These are phyloP conservation scores for Scaptomyza pallida DNA, from an alignment of 1,140 invertebrate species.

Conservation along the genomic window DNA sequence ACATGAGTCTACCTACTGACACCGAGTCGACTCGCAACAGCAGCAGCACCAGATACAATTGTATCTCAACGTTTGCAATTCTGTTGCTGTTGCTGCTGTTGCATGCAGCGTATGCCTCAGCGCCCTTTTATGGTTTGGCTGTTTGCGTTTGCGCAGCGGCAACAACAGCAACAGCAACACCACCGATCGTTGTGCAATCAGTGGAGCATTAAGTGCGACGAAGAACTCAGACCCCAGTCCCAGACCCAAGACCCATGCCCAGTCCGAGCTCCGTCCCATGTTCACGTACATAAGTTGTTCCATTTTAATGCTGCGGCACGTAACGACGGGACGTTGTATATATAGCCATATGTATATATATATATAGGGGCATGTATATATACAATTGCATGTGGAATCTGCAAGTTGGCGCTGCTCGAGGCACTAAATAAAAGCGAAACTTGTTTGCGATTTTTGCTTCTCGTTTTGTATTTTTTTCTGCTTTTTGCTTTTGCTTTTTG, in stretches of 20 bases:
- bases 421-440: slow-evolving; percentile 82
- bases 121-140: slow-evolving; percentile 43
- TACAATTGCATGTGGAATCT: slow-evolving; percentile 58
- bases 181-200: slow-evolving; percentile 77
- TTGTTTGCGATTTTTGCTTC: slow-evolving; percentile 66
- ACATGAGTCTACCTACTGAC: slow-evolving; percentile 51
- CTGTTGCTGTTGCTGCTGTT: slow-evolving; percentile 5
- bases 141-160: slow-evolving; percentile 52
- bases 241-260: background rate
- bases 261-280: background rate
- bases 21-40: slow-evolving; percentile 39
- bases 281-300: slow-evolving; percentile 57
- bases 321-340: slow-evolving; percentile 50
- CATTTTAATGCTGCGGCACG: slow-evolving; percentile 80
- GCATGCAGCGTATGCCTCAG: slow-evolving; percentile 4
- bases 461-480: slow-evolving; percentile 38
- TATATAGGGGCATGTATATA: slow-evolving; percentile 40
- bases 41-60: slow-evolving; percentile 57
- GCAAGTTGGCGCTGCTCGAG: slow-evolving; percentile 71
- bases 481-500: slow-evolving; percentile 35
- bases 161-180: slow-evolving; percentile 21
- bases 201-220: slow-evolving; percentile 75
- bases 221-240: slow-evolving; percentile 6
- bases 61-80: slow-evolving; percentile 54
- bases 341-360: slow-evolving; percentile 18